phyloP scores from a whole-genome alignment of 2,888 invertebrate species.

The Icerya purchasi region DNA sequence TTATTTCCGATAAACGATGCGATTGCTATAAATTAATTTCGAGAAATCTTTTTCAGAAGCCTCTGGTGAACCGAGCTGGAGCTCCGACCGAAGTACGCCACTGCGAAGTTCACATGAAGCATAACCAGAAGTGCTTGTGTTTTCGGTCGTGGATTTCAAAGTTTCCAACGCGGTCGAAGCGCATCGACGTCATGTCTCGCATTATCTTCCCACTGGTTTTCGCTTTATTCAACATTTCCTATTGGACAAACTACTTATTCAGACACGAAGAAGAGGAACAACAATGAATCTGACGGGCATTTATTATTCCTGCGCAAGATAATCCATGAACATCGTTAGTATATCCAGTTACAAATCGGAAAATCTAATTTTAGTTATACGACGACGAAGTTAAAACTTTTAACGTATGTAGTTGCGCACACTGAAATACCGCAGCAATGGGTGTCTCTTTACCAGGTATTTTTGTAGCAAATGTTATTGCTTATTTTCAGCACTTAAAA shows the following conservation, averaged over 20 bases:
- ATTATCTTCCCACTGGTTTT: slow-evolving; percentile 88
- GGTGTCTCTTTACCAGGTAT: too few relatives aligned
- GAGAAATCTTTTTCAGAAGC: slow-evolving; percentile 78
- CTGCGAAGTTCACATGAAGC: slow-evolving; percentile 57
- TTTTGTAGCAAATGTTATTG: too few relatives aligned
- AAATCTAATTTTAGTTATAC: too few relatives aligned
- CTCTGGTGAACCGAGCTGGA: slow-evolving; percentile 43
- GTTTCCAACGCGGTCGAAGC: slow-evolving; percentile 84
- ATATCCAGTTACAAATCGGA: too few relatives aligned
- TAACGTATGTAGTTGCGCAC: too few relatives aligned
- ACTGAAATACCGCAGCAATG: too few relatives aligned
- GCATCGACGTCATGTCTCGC: slow-evolving; percentile 89
- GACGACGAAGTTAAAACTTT: too few relatives aligned
- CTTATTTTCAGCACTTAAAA: too few relatives aligned
- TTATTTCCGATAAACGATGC: neutral
- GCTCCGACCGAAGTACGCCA: slow-evolving; percentile 53
- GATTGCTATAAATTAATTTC: too few relatives aligned
- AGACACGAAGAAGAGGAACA: slow-evolving; percentile 52
- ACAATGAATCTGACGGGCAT: too few relatives aligned
- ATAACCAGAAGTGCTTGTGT: slow-evolving; percentile 51
- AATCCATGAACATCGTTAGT: too few relatives aligned
- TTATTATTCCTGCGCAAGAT: too few relatives aligned
- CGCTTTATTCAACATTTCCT: slow-evolving; percentile 81
- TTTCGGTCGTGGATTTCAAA: slow-evolving; percentile 84
- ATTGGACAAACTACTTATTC: slow-evolving; percentile 76